phyloP scores from a whole-genome alignment of 2,113 vertebrate genomes.

The Carassius auratus region DNA sequence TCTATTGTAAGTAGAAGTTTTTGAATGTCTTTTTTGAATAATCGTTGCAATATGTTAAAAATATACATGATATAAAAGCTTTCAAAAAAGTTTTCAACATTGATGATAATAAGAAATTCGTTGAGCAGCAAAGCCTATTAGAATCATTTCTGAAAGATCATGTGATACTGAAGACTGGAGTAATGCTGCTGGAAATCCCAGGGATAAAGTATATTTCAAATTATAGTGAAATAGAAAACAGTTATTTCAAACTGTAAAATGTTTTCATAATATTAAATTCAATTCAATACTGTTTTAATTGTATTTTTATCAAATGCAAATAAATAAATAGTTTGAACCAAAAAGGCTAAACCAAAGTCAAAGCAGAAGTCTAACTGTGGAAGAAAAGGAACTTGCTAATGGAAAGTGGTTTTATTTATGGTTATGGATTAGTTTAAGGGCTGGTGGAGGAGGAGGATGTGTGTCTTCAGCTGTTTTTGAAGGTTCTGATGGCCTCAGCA shows the following conservation, averaged over 20 bases:
- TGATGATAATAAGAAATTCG: not conserved
- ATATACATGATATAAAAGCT: no score
- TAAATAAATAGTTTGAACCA: not conserved
- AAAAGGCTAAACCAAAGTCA: not conserved
- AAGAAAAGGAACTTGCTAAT: not conserved
- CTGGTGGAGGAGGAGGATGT: not conserved
- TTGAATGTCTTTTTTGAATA: not conserved
- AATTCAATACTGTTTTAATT: no score
- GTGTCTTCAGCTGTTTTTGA: conserved; percentile 24
- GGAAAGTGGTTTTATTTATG: conserved; percentile 12
- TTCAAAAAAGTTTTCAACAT: not conserved
- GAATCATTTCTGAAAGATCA: not conserved
- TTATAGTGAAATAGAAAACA: not conserved
- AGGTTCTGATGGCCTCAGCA: conserved; percentile 21
- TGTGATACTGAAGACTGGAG: not conserved
- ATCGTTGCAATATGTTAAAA: not conserved
- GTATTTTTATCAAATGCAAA: not conserved
- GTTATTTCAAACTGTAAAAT: not conserved
- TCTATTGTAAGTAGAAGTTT: not conserved
- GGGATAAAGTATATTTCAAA: not conserved
- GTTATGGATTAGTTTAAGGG: conserved; percentile 16
- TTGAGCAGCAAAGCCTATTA: no score
- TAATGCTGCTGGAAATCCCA: not conserved
- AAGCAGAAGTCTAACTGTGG: not conserved
- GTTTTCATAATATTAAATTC: not conserved